Percentiles rank a stretch among this genome's conserved stretches.
These are phyloP conservation scores for Chascanopsetta lugubris DNA, from an alignment of 2,113 vertebrate species.

Conservation along the genomic window DNA sequence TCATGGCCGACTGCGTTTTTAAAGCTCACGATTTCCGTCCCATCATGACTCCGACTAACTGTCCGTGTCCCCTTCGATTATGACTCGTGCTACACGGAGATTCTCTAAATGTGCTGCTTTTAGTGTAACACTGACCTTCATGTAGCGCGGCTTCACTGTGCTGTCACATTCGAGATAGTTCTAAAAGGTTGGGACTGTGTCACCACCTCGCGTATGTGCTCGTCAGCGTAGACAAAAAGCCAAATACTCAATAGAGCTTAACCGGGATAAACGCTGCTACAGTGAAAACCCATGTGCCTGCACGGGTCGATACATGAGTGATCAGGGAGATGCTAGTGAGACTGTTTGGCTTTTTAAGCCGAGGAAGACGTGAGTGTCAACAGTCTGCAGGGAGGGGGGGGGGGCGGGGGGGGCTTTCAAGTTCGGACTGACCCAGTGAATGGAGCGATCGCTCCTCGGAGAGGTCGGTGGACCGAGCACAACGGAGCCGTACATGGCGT, in stretches of 20 bases:
- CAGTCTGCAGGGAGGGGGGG: constrained; percentile 23
- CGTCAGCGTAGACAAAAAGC: constrained; percentile 28
- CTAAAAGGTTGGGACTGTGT: constrained; percentile 10
- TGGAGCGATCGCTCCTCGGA: constrained; percentile 6
- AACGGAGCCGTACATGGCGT: not conserved
- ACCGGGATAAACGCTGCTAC: constrained; percentile 14
- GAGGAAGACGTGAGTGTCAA: constrained; percentile 21
- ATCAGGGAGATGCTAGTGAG: constrained; percentile 23
- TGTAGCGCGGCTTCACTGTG: not conserved
- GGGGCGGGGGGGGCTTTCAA: not conserved
- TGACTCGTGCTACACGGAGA: not conserved
- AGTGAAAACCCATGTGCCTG: not conserved
- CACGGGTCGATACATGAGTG: constrained; percentile 23
- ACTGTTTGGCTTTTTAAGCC: constrained; percentile 39
- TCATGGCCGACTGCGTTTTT: constrained; percentile 9
- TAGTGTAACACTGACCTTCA: not conserved
- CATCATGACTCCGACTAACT: constrained; percentile 27
- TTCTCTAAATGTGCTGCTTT: constrained; percentile 5
- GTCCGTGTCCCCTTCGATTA: constrained; percentile 7
- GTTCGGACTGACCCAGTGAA: constrained; percentile 16
- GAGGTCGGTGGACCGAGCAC: constrained; percentile 9
- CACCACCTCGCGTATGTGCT: constrained; percentile 12
- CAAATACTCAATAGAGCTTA: constrained; percentile 37
- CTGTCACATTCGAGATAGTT: constrained; percentile 1
- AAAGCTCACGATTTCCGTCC: not conserved